A percentile compares a stretch with the other conserved stretches of the same genome.
Evolutionary conservation across 2,113 vertebrate genomes (phyloP).

Genomic region (Azemiops feae): DNA sequence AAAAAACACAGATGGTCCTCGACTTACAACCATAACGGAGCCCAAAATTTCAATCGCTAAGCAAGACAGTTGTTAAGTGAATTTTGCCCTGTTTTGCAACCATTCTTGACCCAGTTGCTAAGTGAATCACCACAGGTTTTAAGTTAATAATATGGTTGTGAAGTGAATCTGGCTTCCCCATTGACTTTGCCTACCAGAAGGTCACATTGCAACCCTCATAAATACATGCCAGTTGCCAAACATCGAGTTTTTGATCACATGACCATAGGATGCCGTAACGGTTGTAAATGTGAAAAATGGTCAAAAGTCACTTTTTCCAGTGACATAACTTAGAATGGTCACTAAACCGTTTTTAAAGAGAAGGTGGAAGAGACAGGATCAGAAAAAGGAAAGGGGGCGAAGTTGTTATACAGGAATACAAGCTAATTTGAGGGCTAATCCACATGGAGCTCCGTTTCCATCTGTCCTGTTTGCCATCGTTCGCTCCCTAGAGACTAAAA

Average conservation of each 20-base stretch:
- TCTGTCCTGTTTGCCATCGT: too few species aligned
- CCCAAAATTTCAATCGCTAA: background rate
- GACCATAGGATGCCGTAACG: background rate
- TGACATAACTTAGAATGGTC: background rate
- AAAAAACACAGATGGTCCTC: background rate
- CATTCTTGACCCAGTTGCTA: background rate
- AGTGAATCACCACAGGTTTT: too few species aligned
- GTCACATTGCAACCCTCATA: background rate
- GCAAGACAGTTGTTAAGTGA: background rate
- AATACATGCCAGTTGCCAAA: background rate
- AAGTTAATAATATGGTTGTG: background rate
- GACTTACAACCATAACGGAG: background rate
- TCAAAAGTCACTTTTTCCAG: background rate
- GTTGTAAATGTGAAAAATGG: background rate
- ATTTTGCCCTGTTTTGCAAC: background rate
- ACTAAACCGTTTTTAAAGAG: too few species aligned
- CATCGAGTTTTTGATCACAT: background rate
- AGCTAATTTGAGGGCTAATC: too few species aligned
- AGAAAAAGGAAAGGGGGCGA: too few species aligned
- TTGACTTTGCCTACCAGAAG: background rate
- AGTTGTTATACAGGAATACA: too few species aligned
- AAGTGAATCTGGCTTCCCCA: background rate
- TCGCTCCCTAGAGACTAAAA: too few species aligned
- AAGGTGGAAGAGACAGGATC: too few species aligned
- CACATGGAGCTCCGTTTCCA: too few species aligned